Conservation (phyloP, 1,140 invertebrate species). For the Kradibia gibbosae region DNA sequence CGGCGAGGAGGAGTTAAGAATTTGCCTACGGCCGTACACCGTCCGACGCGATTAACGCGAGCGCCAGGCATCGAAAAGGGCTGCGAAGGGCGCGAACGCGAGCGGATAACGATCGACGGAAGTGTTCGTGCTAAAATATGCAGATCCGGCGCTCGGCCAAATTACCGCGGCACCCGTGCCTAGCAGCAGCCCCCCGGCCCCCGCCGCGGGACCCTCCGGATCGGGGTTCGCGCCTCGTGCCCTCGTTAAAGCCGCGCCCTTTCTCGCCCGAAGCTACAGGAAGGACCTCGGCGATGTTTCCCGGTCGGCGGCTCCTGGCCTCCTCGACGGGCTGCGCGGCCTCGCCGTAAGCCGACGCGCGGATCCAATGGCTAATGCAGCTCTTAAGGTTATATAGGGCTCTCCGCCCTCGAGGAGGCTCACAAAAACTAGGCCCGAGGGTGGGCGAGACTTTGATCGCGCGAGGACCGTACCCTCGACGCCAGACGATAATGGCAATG, state of each 20-base stretch:
- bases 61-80: conserved; percentile 35
- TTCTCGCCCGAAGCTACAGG: neutral
- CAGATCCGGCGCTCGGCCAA: conserved; percentile 65
- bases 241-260: neutral
- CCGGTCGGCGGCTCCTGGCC: too few relatives aligned
- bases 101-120: conserved; percentile 71
- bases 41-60: conserved; percentile 38
- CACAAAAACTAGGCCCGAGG: too few relatives aligned
- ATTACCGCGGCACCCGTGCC: conserved; percentile 61
- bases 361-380: too few relatives aligned
- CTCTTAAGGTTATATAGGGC: too few relatives aligned
- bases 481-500: too few relatives aligned
- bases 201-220: too few relatives aligned
- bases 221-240: neutral
- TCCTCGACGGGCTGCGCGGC: too few relatives aligned
- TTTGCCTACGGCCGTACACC: conserved; percentile 35
- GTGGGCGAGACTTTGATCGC: too few relatives aligned
- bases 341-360: too few relatives aligned
- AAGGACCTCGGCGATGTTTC: too few relatives aligned
- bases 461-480: too few relatives aligned
- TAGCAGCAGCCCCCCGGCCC: neutral
- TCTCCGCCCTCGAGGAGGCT: too few relatives aligned
- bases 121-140: conserved; percentile 73
- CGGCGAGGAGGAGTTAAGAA: conserved; percentile 36
- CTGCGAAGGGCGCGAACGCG: neutral